A percentile compares a stretch with the other conserved stretches of the same genome.
Evolutionary conservation across 2,797 vertebrate genomes (phyloP).

Genomic region (Cynopterus sphinx): DNA sequence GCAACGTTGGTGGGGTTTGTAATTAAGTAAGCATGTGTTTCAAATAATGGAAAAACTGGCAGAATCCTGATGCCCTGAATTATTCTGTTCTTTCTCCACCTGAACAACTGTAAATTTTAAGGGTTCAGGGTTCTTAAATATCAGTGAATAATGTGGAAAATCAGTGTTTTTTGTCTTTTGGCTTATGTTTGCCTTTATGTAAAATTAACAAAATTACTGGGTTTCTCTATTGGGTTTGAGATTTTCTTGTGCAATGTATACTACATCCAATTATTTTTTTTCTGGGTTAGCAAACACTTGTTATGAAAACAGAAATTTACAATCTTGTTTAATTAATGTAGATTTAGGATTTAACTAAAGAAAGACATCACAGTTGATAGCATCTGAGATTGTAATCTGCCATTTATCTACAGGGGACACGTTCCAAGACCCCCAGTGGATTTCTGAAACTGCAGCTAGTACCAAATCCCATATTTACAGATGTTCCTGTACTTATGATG

Average conservation of each 20-base stretch:
- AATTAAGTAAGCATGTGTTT: constrained; percentile 12
- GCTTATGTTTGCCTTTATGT: constrained; percentile 29
- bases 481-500: background rate
- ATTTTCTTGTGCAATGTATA: background rate
- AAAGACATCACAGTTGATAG: background rate
- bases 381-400: background rate
- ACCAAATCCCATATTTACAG: background rate
- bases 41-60: background rate
- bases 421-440: background rate
- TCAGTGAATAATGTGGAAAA: constrained; percentile 7
- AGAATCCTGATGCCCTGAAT: background rate
- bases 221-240: background rate
- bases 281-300: background rate
- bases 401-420: background rate
- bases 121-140: background rate
- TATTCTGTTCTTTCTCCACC: background rate
- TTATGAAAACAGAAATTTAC: constrained; percentile 12
- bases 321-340: constrained; percentile 30
- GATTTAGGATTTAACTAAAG: constrained; percentile 16
- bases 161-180: constrained; percentile 10
- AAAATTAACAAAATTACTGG: constrained; percentile 7
- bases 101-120: constrained; percentile 16
- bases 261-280: background rate
- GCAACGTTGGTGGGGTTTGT: background rate
- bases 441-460: background rate